These are phyloP conservation scores for Drosophila truncata DNA, from an alignment of 1,140 invertebrate genomes.

Conservation along the genomic window DNA sequence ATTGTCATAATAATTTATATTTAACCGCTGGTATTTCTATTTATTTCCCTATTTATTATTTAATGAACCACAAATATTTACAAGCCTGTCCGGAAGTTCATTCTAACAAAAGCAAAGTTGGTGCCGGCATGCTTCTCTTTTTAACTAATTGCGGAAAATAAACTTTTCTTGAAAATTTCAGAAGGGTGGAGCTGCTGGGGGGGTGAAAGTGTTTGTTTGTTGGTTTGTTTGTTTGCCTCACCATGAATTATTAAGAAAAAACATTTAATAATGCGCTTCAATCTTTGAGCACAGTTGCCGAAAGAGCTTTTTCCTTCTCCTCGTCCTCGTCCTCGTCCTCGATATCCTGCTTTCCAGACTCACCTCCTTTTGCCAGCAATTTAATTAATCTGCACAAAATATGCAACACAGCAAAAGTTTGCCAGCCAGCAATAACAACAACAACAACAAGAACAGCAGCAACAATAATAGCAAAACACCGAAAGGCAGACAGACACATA, in stretches of 20 bases:
- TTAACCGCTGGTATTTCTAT: neutral
- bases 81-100: conserved; percentile 18
- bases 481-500: conserved; percentile 31
- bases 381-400: conserved; percentile 83
- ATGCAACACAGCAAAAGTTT: conserved; percentile 80
- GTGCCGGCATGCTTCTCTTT: conserved; percentile 13
- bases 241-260: conserved; percentile 57
- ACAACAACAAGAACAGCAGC: conserved; percentile 18
- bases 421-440: conserved; percentile 44
- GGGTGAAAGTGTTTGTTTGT: conserved; percentile 27
- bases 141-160: conserved; percentile 48
- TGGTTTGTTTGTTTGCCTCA: conserved; percentile 21
- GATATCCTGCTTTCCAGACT: neutral
- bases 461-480: conserved; percentile 20
- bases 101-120: conserved; percentile 26
- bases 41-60: conserved; percentile 19
- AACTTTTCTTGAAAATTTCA: conserved; percentile 22
- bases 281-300: conserved; percentile 39
- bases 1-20: neutral
- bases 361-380: conserved; percentile 60
- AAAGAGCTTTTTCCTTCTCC: conserved; percentile 16
- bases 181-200: neutral
- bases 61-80: conserved; percentile 43
- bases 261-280: conserved; percentile 66
- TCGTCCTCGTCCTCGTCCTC: too few relatives aligned